Percentiles rank a stretch among this genome's conserved stretches.
These are phyloP conservation scores for Mastacembelus armatus DNA, from an alignment of 2,797 vertebrate genomes.

Conservation along the genomic window DNA sequence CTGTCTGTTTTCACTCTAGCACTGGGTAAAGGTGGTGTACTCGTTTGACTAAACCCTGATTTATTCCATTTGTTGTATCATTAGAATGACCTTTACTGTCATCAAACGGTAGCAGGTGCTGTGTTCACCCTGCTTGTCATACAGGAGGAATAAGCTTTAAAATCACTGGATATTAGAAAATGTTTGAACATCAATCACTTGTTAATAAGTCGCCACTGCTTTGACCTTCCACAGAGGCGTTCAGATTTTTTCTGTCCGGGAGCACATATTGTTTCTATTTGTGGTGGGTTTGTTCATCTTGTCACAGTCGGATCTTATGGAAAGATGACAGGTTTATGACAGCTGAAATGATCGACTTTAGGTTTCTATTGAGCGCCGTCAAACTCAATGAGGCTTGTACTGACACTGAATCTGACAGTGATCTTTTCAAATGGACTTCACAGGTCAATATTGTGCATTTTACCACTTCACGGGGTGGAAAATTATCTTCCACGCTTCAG, in stretches of 20 bases:
- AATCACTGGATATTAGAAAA: conserved; percentile 34
- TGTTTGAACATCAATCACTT: conserved; percentile 29
- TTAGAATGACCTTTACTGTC: too few species aligned
- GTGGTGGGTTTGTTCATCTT: conserved; percentile 27
- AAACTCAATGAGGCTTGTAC: conserved; percentile 53
- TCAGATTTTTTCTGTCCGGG: conserved; percentile 34
- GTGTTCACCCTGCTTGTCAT: conserved; percentile 12
- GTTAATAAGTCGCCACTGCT: conserved; percentile 18
- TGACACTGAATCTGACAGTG: conserved; percentile 41
- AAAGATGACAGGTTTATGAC: conserved; percentile 60
- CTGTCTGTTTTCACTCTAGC: too few species aligned
- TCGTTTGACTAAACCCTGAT: too few species aligned
- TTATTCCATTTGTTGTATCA: too few species aligned
- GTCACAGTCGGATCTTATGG: conserved; percentile 32
- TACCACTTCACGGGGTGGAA: conserved; percentile 29
- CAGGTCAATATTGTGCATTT: conserved; percentile 21
- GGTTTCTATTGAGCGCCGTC: conserved; percentile 32
- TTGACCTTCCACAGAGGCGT: conserved; percentile 13
- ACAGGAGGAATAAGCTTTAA: conserved; percentile 2
- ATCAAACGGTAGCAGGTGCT: too few species aligned
- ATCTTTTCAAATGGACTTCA: conserved; percentile 52
- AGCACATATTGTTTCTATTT: conserved; percentile 60
- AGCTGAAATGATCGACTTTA: conserved; percentile 35
- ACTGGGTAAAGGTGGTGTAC: too few species aligned
- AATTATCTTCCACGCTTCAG: conserved; percentile 8